Evolutionary conservation across 2,888 invertebrate species (phyloP), one percentile per base, ranked within the genome.

Genomic region (Apotomis capreana): DNA sequence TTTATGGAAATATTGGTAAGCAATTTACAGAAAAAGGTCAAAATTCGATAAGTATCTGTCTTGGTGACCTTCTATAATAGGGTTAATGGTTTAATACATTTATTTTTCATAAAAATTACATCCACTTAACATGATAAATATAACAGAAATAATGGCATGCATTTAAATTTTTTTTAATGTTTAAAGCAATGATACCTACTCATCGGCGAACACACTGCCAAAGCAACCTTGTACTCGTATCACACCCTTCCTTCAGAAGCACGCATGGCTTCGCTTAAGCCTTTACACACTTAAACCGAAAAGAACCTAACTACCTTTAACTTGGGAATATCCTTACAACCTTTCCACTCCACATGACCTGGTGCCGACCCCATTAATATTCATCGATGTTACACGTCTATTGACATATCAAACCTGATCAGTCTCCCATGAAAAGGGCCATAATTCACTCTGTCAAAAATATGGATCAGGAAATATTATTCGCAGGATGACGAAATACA

Each of bases 401-500:
- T 69, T 73, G 73, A 64, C 69, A 64, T 69, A 69, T 73, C 63
- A 46, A 69, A 69, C 75, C 59, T 58, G 71, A 74, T 73, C 73
- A 73, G 71, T 74, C 74, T 73, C 58, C 74, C 69, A 65, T 67
- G 70, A 65, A 76, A 76, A 74, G 63, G 64, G 61, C 68, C 65
- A 72, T 71, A 67, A 74, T 69, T 76, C 72, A 65, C 72, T 68
- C 62, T 55, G 73, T 71, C 71, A 73, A 76, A 77, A 78, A 78
- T 75, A 73, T 74, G 74, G 74, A 76, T 77, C 76, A 75, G 70
- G 77, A 80, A 81, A 80, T 77, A 76, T 70, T 76, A 77, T 76
- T 74, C 78, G 61, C 73, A 60, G 82, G 84, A 84, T 86, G 86
- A 83, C 77, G 78, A 84, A 85, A 89, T 83, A 89, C 87, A 88